Percentiles rank a stretch among this genome's conserved stretches.
Conservation (phyloP, 2,888 invertebrate genomes). For the Ophraella communa region DNA sequence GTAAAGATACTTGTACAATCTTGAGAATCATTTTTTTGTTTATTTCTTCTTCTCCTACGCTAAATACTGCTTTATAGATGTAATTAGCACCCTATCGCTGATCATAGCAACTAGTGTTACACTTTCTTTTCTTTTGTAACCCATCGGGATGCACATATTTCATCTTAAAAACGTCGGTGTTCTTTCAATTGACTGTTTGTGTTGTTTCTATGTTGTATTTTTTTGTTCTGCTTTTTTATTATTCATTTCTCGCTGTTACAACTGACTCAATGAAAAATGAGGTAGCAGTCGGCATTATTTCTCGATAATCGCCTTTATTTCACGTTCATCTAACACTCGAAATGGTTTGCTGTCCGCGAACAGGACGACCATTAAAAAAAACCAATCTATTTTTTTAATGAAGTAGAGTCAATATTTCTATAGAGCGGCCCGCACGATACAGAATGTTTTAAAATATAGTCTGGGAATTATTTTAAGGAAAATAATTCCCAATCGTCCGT, state of each 20-base stretch:
- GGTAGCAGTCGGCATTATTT: conserved; percentile 44
- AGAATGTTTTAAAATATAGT: too few relatives aligned
- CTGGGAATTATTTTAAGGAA: background rate
- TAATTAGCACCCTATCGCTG: background rate
- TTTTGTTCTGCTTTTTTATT: too few relatives aligned
- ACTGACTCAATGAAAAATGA: conserved; percentile 57
- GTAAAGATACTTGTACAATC: too few relatives aligned
- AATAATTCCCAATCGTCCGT: too few relatives aligned
- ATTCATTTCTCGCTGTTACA: conserved; percentile 41
- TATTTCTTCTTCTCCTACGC: too few relatives aligned
- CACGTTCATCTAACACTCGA: conserved; percentile 16
- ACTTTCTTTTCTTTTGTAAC: background rate
- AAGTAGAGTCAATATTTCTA: conserved; percentile 20
- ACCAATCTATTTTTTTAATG: conserved; percentile 56
- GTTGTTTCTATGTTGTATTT: too few relatives aligned
- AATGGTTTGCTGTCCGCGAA: conserved; percentile 36
- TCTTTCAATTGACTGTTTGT: conserved; percentile 39
- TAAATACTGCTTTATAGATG: too few relatives aligned
- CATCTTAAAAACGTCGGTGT: conserved; percentile 36
- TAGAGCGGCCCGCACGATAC: conserved; percentile 37
- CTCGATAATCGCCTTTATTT: conserved; percentile 31
- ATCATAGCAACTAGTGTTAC: background rate
- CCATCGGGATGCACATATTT: background rate
- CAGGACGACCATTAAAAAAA: conserved; percentile 50
- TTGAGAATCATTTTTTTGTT: too few relatives aligned